A percentile compares a stretch with the other conserved stretches of the same genome.
Evolutionary conservation across 2,797 vertebrate species (phyloP).

Genomic region (Rallus crepitans): DNA sequence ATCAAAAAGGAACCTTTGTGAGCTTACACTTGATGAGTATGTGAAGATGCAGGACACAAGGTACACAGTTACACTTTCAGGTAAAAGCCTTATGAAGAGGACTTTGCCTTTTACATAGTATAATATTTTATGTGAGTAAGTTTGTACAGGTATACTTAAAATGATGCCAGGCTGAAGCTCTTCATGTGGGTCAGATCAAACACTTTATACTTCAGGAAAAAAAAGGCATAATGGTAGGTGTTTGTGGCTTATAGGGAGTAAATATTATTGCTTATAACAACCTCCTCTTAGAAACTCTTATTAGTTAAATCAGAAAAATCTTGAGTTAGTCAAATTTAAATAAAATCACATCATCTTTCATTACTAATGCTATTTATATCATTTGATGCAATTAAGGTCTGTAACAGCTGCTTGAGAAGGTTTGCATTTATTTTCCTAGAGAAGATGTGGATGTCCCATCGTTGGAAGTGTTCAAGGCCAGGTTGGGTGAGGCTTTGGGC

Average conservation of each 20-base stretch:
- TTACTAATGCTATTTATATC: background rate
- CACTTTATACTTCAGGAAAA: background rate
- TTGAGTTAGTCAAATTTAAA: background rate
- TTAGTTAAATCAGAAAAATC: background rate
- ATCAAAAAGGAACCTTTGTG: background rate
- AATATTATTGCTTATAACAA: background rate
- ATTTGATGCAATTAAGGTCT: background rate
- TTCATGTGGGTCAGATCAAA: background rate
- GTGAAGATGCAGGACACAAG: background rate
- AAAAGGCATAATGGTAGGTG: background rate
- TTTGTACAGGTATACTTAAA: background rate
- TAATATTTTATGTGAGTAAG: background rate
- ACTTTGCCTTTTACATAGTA: background rate
- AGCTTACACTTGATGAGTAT: background rate
- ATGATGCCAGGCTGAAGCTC: background rate
- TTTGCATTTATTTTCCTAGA: background rate
- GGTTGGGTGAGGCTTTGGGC: no score
- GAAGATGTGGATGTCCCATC: no score
- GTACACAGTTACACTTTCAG: background rate
- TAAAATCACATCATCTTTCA: background rate
- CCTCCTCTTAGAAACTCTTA: background rate
- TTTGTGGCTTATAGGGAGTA: background rate
- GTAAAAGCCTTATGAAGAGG: background rate
- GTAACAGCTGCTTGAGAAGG: background rate
- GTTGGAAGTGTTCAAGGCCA: no score